Evolutionary conservation across 2,888 invertebrate species (phyloP).

Genomic region (Amitus sp.): DNA sequence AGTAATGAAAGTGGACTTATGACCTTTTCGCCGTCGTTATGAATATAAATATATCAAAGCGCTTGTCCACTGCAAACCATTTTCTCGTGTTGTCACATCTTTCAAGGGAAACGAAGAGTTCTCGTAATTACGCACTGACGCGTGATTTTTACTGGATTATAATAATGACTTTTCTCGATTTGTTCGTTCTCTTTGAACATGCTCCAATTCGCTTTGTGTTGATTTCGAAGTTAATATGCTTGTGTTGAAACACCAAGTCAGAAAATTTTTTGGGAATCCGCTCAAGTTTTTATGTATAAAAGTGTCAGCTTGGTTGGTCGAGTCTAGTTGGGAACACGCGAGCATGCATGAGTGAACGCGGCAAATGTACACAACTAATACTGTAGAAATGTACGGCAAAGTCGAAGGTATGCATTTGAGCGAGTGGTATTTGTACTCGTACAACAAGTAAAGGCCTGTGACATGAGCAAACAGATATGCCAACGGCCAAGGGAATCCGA

Average conservation of each 20-base stretch:
- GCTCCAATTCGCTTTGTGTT: neutral
- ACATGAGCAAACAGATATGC: conserved; percentile 63
- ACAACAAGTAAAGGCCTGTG: conserved; percentile 47
- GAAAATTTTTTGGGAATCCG: too few species aligned
- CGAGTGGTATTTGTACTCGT: conserved; percentile 31
- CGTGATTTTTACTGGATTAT: conserved; percentile 16
- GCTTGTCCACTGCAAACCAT: conserved; percentile 45
- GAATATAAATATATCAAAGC: conserved; percentile 61
- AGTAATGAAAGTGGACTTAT: conserved; percentile 59
- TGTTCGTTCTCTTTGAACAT: conserved; percentile 3
- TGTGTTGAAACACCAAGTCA: too few species aligned
- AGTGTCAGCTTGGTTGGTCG: conserved; percentile 58
- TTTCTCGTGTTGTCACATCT: conserved; percentile 54
- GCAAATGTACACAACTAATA: conserved; percentile 63
- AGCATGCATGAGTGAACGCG: conserved; percentile 61
- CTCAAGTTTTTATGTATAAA: too few species aligned
- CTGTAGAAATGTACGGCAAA: conserved; percentile 52
- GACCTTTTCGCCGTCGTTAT: conserved; percentile 47
- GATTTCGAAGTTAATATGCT: too few species aligned
- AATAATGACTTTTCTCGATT: conserved; percentile 27
- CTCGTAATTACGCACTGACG: conserved; percentile 56
- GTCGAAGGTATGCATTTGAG: conserved; percentile 42
- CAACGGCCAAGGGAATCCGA: conserved; percentile 52
- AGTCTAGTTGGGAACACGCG: conserved; percentile 63
- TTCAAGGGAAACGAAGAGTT: conserved; percentile 57